These are phyloP conservation scores for Gnathonemus echidnorhynchus DNA, from an alignment of 2,113 vertebrate species.

Conservation along the genomic window DNA sequence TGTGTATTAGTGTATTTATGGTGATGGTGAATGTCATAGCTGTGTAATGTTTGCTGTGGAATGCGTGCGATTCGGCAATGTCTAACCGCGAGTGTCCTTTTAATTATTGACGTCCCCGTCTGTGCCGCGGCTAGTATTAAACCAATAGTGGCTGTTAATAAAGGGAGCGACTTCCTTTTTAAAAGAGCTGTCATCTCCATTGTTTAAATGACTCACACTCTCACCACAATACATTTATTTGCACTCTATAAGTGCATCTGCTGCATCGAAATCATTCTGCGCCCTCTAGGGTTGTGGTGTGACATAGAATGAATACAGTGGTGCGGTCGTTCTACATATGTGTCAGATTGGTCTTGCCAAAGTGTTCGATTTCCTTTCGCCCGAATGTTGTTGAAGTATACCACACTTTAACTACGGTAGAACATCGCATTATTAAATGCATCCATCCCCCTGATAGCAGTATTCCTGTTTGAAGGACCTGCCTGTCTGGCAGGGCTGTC, in stretches of 20 bases:
- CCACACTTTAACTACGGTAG: background rate
- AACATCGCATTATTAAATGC: background rate
- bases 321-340: background rate
- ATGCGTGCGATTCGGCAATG: background rate
- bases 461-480: background rate
- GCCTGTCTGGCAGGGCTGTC: background rate
- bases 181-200: background rate
- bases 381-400: background rate
- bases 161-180: background rate
- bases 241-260: background rate
- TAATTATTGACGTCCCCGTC: background rate
- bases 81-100: background rate
- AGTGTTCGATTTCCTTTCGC: background rate
- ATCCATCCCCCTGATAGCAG: background rate
- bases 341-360: background rate
- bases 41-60: background rate
- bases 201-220: background rate
- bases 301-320: background rate
- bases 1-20: background rate
- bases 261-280: background rate
- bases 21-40: background rate
- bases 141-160: background rate
- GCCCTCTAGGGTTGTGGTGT: background rate
- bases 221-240: background rate
- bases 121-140: background rate